Conservation (phyloP, 37 sponge, comb jelly and placozoan species). For the Beroe ovata region DNA sequence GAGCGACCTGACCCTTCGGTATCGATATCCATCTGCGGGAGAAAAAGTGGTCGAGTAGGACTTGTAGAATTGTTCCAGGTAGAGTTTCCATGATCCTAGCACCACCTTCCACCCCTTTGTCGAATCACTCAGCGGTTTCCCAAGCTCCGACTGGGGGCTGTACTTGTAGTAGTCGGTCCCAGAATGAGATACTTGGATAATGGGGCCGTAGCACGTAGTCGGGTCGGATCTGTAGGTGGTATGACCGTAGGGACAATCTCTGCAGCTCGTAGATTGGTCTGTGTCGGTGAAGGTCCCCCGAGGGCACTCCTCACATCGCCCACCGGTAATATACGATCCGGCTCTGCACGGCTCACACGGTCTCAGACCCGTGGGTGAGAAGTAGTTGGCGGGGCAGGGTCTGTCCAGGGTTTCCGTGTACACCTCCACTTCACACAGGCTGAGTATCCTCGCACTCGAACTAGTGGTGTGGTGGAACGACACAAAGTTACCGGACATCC, state of each 20-base stretch:
- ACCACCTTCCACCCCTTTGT: neutral
- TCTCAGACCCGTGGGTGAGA: constrained; percentile 23
- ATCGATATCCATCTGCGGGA: neutral
- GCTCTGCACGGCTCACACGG: constrained; percentile 55
- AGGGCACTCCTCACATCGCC: neutral
- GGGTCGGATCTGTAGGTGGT: constrained; percentile 54
- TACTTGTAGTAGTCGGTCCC: neutral
- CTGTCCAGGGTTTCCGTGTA: constrained; percentile 19
- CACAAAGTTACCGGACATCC: neutral
- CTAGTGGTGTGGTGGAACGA: constrained; percentile 2
- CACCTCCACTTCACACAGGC: constrained; percentile 8
- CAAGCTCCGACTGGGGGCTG: neutral
- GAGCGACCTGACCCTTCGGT: neutral
- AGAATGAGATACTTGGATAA: neutral
- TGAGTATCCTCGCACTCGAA: neutral
- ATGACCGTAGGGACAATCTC: constrained; percentile 25
- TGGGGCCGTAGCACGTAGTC: constrained; percentile 50
- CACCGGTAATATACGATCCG: constrained; percentile 10
- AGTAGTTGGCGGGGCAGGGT: constrained; percentile 29
- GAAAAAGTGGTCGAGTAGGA: neutral
- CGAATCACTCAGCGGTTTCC: neutral
- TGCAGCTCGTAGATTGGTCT: constrained; percentile 18
- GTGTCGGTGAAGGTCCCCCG: constrained; percentile 5
- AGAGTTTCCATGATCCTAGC: neutral
- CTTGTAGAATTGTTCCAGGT: neutral